A percentile compares a stretch with the other conserved stretches of the same genome.
Conservation (phyloP, 2,888 invertebrate species). For the Drosophila nr. perissopoda region DNA sequence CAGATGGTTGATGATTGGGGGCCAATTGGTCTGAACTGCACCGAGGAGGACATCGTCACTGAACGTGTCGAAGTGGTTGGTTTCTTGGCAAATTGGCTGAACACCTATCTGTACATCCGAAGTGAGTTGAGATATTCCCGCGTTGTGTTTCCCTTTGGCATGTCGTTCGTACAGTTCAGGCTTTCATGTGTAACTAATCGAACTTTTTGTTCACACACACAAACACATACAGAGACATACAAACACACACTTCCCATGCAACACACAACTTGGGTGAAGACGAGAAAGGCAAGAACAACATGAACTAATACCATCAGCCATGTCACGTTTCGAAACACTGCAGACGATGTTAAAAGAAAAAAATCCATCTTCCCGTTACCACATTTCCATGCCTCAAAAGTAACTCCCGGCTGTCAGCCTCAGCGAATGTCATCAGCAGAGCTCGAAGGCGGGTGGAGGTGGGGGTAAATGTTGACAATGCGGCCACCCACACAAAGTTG, state of each 20-base stretch:
- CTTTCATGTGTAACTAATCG: conserved; percentile 69
- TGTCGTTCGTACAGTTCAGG: conserved; percentile 47
- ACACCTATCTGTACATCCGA: conserved; percentile 89
- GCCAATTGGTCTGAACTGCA: conserved; percentile 78
- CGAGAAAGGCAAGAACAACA: conserved; percentile 12
- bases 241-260: conserved; percentile 15
- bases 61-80: conserved; percentile 86
- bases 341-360: conserved; percentile 34
- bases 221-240: conserved; percentile 6
- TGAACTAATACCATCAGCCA: conserved; percentile 29
- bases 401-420: conserved; percentile 26
- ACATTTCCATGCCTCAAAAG: conserved; percentile 31
- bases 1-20: conserved; percentile 77
- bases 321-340: conserved; percentile 56
- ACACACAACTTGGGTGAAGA: conserved; percentile 20
- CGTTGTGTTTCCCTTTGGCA: conserved; percentile 31
- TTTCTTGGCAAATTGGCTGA: conserved; percentile 90
- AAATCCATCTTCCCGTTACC: conserved; percentile 11
- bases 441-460: background rate
- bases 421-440: conserved; percentile 53
- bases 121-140: conserved; percentile 86
- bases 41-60: conserved; percentile 68
- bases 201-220: conserved; percentile 48
- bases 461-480: background rate
- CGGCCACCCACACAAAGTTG: conserved; percentile 47